Conservation (phyloP, 2,888 invertebrate genomes). For the Dioctria rufipes region DNA sequence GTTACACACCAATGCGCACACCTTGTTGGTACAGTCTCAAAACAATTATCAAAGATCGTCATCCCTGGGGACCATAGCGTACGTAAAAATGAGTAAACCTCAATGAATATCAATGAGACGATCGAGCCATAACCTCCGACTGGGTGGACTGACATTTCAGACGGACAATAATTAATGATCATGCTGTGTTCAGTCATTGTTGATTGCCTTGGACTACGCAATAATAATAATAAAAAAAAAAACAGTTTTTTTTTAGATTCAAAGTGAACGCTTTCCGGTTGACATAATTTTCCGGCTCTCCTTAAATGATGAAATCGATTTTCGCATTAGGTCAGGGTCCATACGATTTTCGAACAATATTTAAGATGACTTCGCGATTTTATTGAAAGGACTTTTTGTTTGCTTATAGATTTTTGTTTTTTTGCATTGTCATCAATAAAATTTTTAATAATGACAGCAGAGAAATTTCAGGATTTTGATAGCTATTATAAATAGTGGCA, state of each 20-base stretch:
- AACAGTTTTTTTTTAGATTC: not conserved
- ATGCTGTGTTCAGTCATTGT: slow-evolving; percentile 46
- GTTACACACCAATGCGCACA: slow-evolving; percentile 26
- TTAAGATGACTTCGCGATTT: slow-evolving; percentile 25
- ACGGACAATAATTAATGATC: slow-evolving; percentile 53
- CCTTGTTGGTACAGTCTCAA: slow-evolving; percentile 37
- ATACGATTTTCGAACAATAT: not conserved
- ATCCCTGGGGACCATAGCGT: slow-evolving; percentile 20
- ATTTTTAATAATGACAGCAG: too few relatives aligned
- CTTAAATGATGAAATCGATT: slow-evolving; percentile 43
- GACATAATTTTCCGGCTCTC: slow-evolving; percentile 42
- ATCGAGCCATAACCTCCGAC: slow-evolving; percentile 48
- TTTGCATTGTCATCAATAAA: too few relatives aligned
- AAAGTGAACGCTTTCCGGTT: slow-evolving; percentile 41
- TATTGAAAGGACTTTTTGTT: not conserved
- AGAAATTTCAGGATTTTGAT: too few relatives aligned
- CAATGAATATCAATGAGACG: slow-evolving; percentile 54
- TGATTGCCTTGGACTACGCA: slow-evolving; percentile 46
- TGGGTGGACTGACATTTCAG: slow-evolving; percentile 50
- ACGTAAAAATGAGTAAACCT: not conserved
- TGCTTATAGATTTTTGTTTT: too few relatives aligned
- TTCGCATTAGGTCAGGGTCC: slow-evolving; percentile 32
- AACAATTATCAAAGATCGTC: slow-evolving; percentile 34
- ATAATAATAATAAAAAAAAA: not conserved
- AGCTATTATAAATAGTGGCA: too few relatives aligned